These are phyloP conservation scores for Pasiphila rectangulata DNA, from an alignment of 2,888 invertebrate species.

Conservation along the genomic window DNA sequence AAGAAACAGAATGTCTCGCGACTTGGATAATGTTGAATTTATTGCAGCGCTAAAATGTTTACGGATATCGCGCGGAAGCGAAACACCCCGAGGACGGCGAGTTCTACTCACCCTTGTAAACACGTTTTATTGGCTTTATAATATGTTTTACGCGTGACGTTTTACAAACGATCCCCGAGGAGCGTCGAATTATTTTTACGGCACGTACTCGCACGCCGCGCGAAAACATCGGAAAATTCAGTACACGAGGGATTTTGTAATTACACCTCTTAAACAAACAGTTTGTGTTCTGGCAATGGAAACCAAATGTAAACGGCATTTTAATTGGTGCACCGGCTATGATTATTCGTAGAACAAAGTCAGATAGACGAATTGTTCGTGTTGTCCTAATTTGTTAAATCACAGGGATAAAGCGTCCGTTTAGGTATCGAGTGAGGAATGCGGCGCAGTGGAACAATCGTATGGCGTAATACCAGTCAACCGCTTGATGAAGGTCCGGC, in stretches of 20 bases:
- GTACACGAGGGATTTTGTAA: slow-evolving; percentile 74
- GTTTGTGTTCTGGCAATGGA: slow-evolving; percentile 55
- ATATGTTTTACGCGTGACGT: slow-evolving; percentile 82
- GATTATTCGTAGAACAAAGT: slow-evolving; percentile 32
- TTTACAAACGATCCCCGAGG: slow-evolving; percentile 80
- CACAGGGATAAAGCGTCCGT: slow-evolving; percentile 68
- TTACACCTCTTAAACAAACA: slow-evolving; percentile 71
- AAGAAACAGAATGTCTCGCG: slow-evolving; percentile 77
- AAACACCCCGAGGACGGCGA: slow-evolving; percentile 62
- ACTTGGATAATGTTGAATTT: slow-evolving; percentile 79
- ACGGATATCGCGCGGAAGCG: slow-evolving; percentile 74
- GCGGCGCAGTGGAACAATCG: slow-evolving; percentile 72
- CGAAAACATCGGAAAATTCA: slow-evolving; percentile 68
- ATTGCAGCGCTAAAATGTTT: slow-evolving; percentile 80
- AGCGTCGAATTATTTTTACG: slow-evolving; percentile 79
- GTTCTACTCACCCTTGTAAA: slow-evolving; percentile 79
- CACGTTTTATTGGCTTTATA: slow-evolving; percentile 82
- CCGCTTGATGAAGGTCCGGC: slow-evolving; percentile 76
- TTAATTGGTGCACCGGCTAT: slow-evolving; percentile 40
- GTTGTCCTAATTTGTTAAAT: slow-evolving; percentile 72
- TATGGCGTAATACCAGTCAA: slow-evolving; percentile 78
- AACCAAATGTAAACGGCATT: slow-evolving; percentile 45
- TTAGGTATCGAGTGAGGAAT: slow-evolving; percentile 50
- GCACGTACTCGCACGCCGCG: slow-evolving; percentile 70
- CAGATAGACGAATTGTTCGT: slow-evolving; percentile 39